Conservation (phyloP, 2,888 invertebrate species). For the Baccha elongata region DNA sequence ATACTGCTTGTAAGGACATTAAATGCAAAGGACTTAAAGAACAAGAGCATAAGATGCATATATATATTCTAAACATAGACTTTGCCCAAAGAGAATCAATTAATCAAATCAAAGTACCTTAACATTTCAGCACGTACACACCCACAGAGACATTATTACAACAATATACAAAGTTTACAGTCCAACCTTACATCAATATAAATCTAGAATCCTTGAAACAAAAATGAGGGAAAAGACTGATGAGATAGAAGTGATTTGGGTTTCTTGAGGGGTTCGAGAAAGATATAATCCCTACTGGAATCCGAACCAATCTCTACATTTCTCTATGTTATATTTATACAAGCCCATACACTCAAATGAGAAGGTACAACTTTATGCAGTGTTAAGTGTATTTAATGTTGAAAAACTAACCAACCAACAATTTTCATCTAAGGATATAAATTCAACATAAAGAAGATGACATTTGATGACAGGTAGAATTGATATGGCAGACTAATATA, state of each 20-base stretch:
- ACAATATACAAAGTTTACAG: constrained; percentile 21
- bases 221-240: constrained; percentile 21
- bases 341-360: not conserved
- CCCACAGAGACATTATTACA: not conserved
- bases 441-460: constrained; percentile 39
- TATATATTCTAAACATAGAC: constrained; percentile 15
- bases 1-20: constrained; percentile 7
- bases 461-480: constrained; percentile 58
- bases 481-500: constrained; percentile 42
- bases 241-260: constrained; percentile 34
- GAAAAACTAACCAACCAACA: not conserved
- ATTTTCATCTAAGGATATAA: constrained; percentile 30
- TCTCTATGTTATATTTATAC: constrained; percentile 47
- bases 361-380: constrained; percentile 9
- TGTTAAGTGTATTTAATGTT: constrained; percentile 55
- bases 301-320: constrained; percentile 7
- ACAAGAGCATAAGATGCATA: constrained; percentile 23
- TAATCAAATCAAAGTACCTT: constrained; percentile 60
- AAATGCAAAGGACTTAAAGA: constrained; percentile 13
- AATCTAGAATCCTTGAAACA: not conserved
- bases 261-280: constrained; percentile 31
- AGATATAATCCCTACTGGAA: constrained; percentile 50
- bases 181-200: constrained; percentile 13
- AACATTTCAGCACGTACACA: constrained; percentile 18
- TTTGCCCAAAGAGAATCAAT: constrained; percentile 48